Percentiles rank a stretch among this genome's conserved stretches.
Evolutionary conservation across 2,113 vertebrate species (phyloP).

Genomic region (Tychaedon coryphoeus): DNA sequence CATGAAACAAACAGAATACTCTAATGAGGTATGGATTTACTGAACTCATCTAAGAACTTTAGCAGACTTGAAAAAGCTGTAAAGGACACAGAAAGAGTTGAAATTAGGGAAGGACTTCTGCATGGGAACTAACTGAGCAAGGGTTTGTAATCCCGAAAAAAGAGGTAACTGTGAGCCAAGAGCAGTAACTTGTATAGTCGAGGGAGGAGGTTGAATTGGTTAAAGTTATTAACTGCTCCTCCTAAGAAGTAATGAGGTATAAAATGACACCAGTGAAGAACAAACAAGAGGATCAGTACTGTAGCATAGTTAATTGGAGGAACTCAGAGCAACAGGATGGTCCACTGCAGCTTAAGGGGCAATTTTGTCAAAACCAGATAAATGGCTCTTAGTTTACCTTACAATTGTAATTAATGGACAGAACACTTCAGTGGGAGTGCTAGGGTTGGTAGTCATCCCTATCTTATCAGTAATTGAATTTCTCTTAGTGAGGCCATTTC

Average conservation of each 20-base stretch:
- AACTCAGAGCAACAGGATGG: neutral
- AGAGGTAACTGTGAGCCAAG: neutral
- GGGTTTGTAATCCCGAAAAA: neutral
- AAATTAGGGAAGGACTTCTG: neutral
- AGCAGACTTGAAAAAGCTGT: neutral
- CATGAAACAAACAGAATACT: neutral
- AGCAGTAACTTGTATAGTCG: neutral
- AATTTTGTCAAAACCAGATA: neutral
- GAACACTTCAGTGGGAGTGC: neutral
- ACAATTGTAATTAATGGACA: neutral
- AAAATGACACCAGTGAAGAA: neutral
- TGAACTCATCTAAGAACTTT: neutral
- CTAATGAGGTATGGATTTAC: neutral
- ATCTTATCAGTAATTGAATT: neutral
- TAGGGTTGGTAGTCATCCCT: neutral
- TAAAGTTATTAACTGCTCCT: neutral
- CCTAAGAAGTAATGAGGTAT: neutral
- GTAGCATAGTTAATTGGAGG: neutral
- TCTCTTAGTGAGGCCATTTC: neutral
- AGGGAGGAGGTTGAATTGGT: neutral
- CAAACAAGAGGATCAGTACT: neutral
- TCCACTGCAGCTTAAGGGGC: neutral
- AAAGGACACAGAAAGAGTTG: neutral
- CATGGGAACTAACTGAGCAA: rapidly evolving
- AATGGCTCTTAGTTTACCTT: neutral